A percentile compares a stretch with the other conserved stretches of the same genome.
phyloP scores from a whole-genome alignment of 2,113 vertebrate species.

The Halichoerus grypus region DNA sequence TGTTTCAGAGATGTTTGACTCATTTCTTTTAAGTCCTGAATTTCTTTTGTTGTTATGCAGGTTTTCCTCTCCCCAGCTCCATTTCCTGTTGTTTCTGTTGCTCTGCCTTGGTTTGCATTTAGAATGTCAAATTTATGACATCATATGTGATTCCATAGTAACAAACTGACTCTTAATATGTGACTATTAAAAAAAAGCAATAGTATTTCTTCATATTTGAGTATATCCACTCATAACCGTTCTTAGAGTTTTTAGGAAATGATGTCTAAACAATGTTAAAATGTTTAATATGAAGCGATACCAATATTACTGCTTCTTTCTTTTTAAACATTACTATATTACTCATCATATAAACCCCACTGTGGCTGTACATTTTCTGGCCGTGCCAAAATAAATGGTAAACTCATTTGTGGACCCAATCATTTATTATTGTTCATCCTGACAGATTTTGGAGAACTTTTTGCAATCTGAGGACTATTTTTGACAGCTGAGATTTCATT shows the following conservation, averaged over 20 bases:
- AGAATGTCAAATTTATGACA: conserved; percentile 70
- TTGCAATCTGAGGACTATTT: background rate
- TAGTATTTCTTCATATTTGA: background rate
- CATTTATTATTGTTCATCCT: background rate
- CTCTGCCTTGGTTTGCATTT: conserved; percentile 48
- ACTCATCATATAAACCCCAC: background rate
- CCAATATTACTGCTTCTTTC: background rate
- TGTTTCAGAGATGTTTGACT: conserved; percentile 75
- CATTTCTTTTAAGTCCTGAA: conserved; percentile 56
- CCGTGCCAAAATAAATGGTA: background rate
- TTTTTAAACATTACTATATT: background rate
- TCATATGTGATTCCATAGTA: conserved; percentile 59
- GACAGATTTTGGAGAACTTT: background rate
- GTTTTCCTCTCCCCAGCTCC: conserved; percentile 51
- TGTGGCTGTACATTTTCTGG: background rate
- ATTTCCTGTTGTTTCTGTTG: conserved; percentile 40
- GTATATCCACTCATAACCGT: background rate
- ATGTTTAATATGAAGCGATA: background rate
- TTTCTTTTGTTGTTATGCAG: conserved; percentile 65
- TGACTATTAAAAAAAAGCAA: background rate
- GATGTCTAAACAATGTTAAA: background rate
- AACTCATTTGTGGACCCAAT: background rate
- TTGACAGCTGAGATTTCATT: conserved; percentile 11
- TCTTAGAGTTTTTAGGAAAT: background rate
- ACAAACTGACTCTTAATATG: background rate